phyloP scores from a whole-genome alignment of 2,888 invertebrate species.

The Plebejus anna region DNA sequence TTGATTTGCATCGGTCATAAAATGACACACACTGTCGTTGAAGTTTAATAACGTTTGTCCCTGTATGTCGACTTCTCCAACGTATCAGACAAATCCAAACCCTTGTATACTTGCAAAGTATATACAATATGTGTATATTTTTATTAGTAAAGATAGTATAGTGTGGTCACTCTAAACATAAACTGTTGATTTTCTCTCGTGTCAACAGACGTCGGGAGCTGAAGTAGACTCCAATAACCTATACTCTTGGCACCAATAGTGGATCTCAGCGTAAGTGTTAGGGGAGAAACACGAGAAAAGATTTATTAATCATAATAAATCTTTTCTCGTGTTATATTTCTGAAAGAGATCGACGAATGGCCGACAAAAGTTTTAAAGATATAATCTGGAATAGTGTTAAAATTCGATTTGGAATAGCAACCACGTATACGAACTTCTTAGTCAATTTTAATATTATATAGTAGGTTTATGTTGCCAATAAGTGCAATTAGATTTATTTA shows the following conservation, averaged over 20 bases:
- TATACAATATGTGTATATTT: too few species aligned
- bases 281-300: not conserved
- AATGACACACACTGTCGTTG: too few species aligned
- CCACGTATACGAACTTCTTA: too few species aligned
- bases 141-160: not conserved
- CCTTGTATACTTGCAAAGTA: too few species aligned
- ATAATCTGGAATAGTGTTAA: not conserved
- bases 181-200: conserved; percentile 12
- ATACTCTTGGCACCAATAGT: conserved; percentile 16
- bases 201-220: not conserved
- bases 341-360: not conserved
- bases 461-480: too few species aligned
- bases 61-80: too few species aligned
- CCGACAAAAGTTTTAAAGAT: not conserved
- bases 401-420: not conserved
- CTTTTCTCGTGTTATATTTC: not conserved
- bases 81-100: too few species aligned
- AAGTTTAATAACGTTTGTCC: too few species aligned
- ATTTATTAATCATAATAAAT: not conserved
- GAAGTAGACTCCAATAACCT: not conserved
- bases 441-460: too few species aligned
- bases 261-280: conserved; percentile 13
- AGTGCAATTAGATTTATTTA: too few species aligned
- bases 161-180: conserved; percentile 1
- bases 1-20: too few species aligned